Evolutionary conservation across 2,113 vertebrate genomes (phyloP).

Genomic region (Rhynchomys soricoides): DNA sequence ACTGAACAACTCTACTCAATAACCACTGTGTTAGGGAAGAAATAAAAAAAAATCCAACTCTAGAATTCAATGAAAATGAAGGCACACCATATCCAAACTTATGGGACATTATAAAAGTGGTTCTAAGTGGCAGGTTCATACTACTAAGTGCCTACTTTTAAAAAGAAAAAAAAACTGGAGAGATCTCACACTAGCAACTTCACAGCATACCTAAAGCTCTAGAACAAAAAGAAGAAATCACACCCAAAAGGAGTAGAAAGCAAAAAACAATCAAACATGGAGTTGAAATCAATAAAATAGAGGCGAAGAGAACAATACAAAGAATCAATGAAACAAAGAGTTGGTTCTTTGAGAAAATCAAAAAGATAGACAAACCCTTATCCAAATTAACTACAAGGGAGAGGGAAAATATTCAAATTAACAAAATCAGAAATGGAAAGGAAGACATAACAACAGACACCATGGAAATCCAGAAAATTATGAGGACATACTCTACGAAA

Average conservation of each 20-base stretch:
- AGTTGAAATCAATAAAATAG: no score
- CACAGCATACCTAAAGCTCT: not conserved
- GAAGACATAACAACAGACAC: no score
- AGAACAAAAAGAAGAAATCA: no score
- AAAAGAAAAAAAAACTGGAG: not conserved
- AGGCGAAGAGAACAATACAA: no score
- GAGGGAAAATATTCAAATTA: not conserved
- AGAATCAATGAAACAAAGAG: no score
- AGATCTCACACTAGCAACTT: not conserved
- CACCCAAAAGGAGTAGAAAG: no score
- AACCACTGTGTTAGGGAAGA: not conserved
- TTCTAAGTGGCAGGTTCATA: not conserved
- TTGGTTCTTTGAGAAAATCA: not conserved
- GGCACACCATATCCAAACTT: no score
- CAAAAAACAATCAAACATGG: no score
- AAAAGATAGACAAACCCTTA: not conserved
- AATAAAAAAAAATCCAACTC: not conserved
- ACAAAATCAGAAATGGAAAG: no score
- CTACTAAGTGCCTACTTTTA: not conserved
- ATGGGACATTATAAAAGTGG: not conserved
- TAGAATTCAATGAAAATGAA: no score
- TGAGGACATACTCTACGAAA: not conserved
- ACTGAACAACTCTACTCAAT: not conserved
- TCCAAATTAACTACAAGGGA: not conserved
- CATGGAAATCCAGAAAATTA: no score